Evolutionary conservation across 2,888 invertebrate genomes (phyloP).

Genomic region (Macaria liturata): DNA sequence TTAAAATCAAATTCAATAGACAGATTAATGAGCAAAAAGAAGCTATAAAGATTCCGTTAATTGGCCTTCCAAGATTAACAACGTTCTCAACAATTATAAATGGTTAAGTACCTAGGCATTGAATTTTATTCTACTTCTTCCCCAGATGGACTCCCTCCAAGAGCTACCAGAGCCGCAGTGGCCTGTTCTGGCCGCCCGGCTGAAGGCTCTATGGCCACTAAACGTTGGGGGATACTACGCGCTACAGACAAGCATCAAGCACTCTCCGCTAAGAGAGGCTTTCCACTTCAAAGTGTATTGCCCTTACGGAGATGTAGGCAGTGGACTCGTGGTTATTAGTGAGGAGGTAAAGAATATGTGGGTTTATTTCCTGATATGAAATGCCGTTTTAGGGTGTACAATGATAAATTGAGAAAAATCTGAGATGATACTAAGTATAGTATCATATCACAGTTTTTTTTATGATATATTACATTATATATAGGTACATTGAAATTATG

Average conservation of each 20-base stretch:
- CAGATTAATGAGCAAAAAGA: no score
- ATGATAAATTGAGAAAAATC: no score
- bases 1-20: no score
- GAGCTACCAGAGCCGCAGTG: conserved; percentile 41
- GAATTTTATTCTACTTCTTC: not conserved
- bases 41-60: no score
- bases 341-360: conserved; percentile 31
- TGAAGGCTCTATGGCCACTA: conserved; percentile 39
- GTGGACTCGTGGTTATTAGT: conserved; percentile 44
- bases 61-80: no score
- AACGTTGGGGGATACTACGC: conserved; percentile 40
- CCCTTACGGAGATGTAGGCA: conserved; percentile 43
- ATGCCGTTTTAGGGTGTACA: no score
- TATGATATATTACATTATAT: no score
- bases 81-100: no score
- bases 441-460: no score
- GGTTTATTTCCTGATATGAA: not conserved
- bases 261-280: conserved; percentile 34
- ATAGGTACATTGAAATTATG: no score
- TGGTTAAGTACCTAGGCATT: no score
- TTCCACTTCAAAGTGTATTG: conserved; percentile 46
- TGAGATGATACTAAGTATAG: no score
- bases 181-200: conserved; percentile 39
- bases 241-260: conserved; percentile 33
- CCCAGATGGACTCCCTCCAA: conserved; percentile 28